Evolutionary conservation across 2,888 invertebrate genomes (phyloP), one percentile per base, ranked within the genome.

Genomic region (Bellardia pandia): DNA sequence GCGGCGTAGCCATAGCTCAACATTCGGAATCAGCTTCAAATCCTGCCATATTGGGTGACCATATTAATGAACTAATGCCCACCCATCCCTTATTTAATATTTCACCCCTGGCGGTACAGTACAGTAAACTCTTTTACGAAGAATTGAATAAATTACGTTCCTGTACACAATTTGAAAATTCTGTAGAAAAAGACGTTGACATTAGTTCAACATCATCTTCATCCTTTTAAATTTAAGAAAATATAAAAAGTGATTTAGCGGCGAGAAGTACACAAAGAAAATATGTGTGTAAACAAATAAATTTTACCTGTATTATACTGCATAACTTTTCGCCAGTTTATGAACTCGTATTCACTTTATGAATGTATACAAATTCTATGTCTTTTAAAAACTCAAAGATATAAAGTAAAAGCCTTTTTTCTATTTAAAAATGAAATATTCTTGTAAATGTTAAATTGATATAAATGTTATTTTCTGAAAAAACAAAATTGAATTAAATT

Each of bases 1-100:
- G 98, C 94, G 99, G 99, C 4, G 94, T 99, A 66, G 97, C 99
- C 16, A 95, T 99, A 85, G 97, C 99, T 2, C 99, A 99, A 93
- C 96, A 98, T 93, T 93, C 94, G 30, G 92, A 93, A 74, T 91
- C 91, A 9, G 91, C 91, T 33, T 93, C 93, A 16, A 94, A 95
- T 82, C 94, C 95, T 1, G 93, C 94, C 85, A 93, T 97, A 68
- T 94, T 97, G 42, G 97, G 97, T 8, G 93, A 95, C 79, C 94
- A 95, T 5, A 94, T 94, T 82, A 98, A 97, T 94, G 96, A 96
- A 94, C 93, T 98, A 82, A 96, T 95, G 90, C 95, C 95, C 88
- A 96, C 96, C 58, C 98, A 98, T 94, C 97, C 98, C 0, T 94
- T 98, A 56, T 97, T 97, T 92, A 98, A 98, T 93, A 95, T 98